These are phyloP conservation scores for Spodoptera exigua DNA, from an alignment of 2,888 invertebrate species.

Conservation along the genomic window DNA sequence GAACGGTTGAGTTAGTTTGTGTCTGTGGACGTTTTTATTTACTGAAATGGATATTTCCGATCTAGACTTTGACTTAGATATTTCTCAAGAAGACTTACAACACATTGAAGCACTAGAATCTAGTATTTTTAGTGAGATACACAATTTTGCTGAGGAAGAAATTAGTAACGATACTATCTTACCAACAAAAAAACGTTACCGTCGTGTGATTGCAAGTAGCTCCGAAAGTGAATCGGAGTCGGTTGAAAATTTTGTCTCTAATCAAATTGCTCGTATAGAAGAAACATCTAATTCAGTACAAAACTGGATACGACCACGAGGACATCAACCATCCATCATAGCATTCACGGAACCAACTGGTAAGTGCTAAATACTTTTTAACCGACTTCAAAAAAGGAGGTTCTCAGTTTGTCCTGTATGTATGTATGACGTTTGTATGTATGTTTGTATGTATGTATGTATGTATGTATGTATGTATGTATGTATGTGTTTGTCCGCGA, in stretches of 20 bases:
- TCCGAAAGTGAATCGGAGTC: too few species aligned
- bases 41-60: constrained; percentile 26
- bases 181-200: constrained; percentile 23
- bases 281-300: too few species aligned
- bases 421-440: constrained; percentile 9
- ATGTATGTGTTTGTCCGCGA: too few species aligned
- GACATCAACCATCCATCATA: constrained; percentile 30
- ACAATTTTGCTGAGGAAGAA: constrained; percentile 13
- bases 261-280: too few species aligned
- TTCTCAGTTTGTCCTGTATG: too few species aligned
- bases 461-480: too few species aligned
- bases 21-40: constrained; percentile 10
- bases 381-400: too few species aligned
- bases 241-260: too few species aligned
- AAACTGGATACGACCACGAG: too few species aligned
- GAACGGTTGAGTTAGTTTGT: constrained; percentile 24
- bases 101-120: constrained; percentile 25
- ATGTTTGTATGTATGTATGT: not conserved
- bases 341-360: constrained; percentile 29
- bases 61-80: constrained; percentile 30
- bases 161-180: constrained; percentile 15
- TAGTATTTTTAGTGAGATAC: constrained; percentile 27
- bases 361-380: constrained; percentile 15
- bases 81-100: constrained; percentile 31
- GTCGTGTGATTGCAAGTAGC: too few species aligned